phyloP scores from a whole-genome alignment of 2,888 invertebrate genomes.

The Merodon equestris region DNA sequence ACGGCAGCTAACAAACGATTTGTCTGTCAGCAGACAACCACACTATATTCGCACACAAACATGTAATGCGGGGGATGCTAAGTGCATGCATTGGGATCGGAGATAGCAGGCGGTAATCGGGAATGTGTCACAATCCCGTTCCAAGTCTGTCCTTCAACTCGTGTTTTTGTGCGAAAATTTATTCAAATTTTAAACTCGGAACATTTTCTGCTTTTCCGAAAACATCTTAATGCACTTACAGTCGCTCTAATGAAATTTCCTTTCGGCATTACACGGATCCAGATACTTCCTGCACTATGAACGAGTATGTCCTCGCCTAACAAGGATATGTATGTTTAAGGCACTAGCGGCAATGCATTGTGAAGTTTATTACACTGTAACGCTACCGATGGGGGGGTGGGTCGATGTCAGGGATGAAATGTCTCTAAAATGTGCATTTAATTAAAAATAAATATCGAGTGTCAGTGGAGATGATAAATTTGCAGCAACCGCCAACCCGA shows the following conservation, averaged over 20 bases:
- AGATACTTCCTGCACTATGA: slow-evolving; percentile 16
- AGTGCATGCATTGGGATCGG: too few relatives aligned
- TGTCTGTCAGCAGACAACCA: slow-evolving; percentile 57
- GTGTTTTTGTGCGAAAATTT: slow-evolving; percentile 28
- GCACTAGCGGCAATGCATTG: neutral
- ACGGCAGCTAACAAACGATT: slow-evolving; percentile 56
- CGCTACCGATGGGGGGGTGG: neutral
- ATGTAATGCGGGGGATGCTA: neutral
- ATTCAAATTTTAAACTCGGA: slow-evolving; percentile 57
- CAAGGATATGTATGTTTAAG: neutral
- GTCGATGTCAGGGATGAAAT: slow-evolving; percentile 11
- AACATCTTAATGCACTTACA: slow-evolving; percentile 79
- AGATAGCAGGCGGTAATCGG: too few relatives aligned
- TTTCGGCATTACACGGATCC: slow-evolving; percentile 53
- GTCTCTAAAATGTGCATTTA: slow-evolving; percentile 58
- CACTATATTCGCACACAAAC: slow-evolving; percentile 32
- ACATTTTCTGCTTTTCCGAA: slow-evolving; percentile 70
- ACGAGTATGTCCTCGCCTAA: neutral
- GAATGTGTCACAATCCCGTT: neutral
- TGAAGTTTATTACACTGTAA: slow-evolving; percentile 1
- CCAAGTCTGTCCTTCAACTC: neutral
- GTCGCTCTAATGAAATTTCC: slow-evolving; percentile 66
- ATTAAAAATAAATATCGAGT: slow-evolving; percentile 66
- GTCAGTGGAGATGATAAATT: slow-evolving; percentile 38
- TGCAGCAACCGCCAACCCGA: neutral